phyloP scores from a whole-genome alignment of 2,888 invertebrate species.

The Nemotelus pantherinus region DNA sequence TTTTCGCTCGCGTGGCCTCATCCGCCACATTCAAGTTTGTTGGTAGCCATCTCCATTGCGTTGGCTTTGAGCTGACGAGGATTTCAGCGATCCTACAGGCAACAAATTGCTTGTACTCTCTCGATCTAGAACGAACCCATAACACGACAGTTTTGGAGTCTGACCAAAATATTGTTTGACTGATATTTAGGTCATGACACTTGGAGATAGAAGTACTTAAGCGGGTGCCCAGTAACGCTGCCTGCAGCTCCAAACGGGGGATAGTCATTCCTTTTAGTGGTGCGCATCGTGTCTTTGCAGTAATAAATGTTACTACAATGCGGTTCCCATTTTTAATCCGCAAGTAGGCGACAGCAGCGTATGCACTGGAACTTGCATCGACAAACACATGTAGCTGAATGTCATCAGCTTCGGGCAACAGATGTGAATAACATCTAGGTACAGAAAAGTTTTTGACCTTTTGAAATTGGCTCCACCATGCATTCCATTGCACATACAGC shows the following conservation, averaged over 20 bases:
- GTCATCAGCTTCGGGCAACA: neutral
- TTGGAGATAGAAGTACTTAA: conserved; percentile 17
- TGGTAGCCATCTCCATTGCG: neutral
- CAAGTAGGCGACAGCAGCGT: conserved; percentile 51
- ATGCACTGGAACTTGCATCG: too few species aligned
- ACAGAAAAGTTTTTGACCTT: conserved; percentile 41
- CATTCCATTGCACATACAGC: conserved; percentile 38
- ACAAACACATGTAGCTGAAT: conserved; percentile 49
- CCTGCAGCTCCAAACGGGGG: conserved; percentile 48
- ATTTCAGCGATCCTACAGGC: conserved; percentile 2
- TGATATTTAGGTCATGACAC: conserved; percentile 28
- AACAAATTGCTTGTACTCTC: conserved; percentile 15
- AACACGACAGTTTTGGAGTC: neutral
- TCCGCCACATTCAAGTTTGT: neutral
- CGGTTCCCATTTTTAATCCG: conserved; percentile 27
- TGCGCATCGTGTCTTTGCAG: conserved; percentile 46
- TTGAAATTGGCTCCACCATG: conserved; percentile 40
- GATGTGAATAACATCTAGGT: conserved; percentile 48
- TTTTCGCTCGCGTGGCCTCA: neutral
- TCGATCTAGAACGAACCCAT: neutral
- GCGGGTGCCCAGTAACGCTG: conserved; percentile 48
- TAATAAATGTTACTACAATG: conserved; percentile 46
- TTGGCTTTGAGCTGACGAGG: neutral
- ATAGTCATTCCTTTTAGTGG: conserved; percentile 46
- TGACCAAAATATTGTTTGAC: neutral